A percentile compares a stretch with the other conserved stretches of the same genome.
phyloP scores from a whole-genome alignment of 1,140 invertebrate species.

The Littorina saxatilis region DNA sequence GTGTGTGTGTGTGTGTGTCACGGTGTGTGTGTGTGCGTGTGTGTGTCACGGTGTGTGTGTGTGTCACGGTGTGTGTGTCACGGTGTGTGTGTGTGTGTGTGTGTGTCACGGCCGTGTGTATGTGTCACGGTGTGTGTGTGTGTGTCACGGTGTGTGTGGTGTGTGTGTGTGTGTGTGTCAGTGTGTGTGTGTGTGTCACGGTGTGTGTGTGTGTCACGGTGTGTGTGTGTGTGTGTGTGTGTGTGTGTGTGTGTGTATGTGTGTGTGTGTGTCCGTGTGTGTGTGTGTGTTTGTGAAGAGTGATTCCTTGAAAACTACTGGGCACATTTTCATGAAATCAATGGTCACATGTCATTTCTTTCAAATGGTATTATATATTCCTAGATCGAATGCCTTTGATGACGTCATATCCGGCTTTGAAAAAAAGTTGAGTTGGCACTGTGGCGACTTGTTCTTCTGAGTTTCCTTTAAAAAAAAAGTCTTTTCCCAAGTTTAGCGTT shows the following conservation, averaged over 20 bases:
- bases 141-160: conserved; percentile 1
- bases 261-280: not conserved
- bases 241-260: not conserved
- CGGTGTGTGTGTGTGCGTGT: not conserved
- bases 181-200: conserved; percentile 15
- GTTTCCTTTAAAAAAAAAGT: too few species aligned
- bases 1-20: not conserved
- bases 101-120: too few species aligned
- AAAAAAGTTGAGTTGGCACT: too few species aligned
- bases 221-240: not conserved
- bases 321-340: too few species aligned
- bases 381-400: too few species aligned
- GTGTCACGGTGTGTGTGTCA: conserved; percentile 19
- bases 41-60: not conserved
- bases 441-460: too few species aligned
- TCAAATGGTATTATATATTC: too few species aligned
- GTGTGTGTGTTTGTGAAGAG: not conserved
- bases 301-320: not conserved
- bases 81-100: conserved; percentile 1
- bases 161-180: conserved; percentile 11
- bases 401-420: too few species aligned
- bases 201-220: not conserved
- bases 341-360: too few species aligned
- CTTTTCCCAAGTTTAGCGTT: too few species aligned
- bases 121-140: not conserved